phyloP scores from a whole-genome alignment of 2,113 vertebrate genomes.

The Vireo altiloquus region DNA sequence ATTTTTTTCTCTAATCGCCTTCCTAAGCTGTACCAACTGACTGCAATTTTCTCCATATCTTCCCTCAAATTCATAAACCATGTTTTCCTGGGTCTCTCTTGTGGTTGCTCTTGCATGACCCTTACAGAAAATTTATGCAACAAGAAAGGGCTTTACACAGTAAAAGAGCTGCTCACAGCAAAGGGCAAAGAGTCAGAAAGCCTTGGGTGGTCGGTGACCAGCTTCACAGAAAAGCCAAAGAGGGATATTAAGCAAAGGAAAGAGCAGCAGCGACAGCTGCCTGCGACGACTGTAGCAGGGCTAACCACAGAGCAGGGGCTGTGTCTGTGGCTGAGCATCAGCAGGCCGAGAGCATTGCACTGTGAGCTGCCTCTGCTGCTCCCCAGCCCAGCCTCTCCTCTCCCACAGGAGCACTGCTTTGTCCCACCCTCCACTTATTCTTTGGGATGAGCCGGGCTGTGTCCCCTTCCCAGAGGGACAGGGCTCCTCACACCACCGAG shows the following conservation, averaged over 20 bases:
- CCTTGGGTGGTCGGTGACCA: neutral
- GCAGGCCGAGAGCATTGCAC: neutral
- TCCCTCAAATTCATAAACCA: neutral
- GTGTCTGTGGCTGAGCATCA: rapidly evolving
- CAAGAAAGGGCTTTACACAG: neutral
- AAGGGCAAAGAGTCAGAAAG: neutral
- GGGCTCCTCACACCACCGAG: neutral
- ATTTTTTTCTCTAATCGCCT: neutral
- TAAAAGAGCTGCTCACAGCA: neutral
- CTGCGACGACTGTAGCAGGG: neutral
- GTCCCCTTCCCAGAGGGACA: neutral
- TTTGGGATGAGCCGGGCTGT: neutral
- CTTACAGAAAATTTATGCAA: neutral
- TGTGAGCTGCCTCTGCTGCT: neutral
- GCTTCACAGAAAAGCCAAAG: neutral
- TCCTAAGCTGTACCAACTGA: neutral
- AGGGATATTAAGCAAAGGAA: neutral
- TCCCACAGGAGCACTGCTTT: neutral
- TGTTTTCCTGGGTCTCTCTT: neutral
- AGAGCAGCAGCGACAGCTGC: neutral
- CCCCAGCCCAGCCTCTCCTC: neutral
- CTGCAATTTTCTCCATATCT: neutral
- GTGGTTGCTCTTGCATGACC: neutral
- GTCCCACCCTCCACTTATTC: neutral
- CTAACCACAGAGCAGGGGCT: neutral